These are phyloP conservation scores for Icerya purchasi DNA, from an alignment of 2,888 invertebrate genomes.

Conservation along the genomic window DNA sequence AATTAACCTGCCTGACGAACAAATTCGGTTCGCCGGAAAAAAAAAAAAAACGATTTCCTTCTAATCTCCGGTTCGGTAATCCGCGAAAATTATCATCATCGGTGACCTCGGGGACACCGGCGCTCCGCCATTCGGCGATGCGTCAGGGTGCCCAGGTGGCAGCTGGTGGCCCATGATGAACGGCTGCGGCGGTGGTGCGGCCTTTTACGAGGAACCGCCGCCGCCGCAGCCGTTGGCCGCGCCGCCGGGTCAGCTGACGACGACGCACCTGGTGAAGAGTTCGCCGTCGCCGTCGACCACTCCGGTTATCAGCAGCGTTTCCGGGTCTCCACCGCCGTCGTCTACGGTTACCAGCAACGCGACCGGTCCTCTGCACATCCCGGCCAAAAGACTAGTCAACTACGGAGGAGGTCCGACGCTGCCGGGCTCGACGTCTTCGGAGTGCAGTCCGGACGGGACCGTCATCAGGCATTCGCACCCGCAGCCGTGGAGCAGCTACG, in stretches of 20 bases:
- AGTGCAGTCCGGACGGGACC: slow-evolving; percentile 33
- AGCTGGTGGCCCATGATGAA: slow-evolving; percentile 71
- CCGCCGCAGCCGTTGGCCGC: slow-evolving; percentile 32
- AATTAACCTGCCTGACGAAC: background rate
- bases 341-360: slow-evolving; percentile 35
- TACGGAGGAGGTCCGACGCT: slow-evolving; percentile 32
- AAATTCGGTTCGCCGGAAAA: slow-evolving; percentile 5
- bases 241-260: slow-evolving; percentile 33
- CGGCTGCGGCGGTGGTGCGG: slow-evolving; percentile 32
- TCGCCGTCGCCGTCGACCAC: slow-evolving; percentile 41
- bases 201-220: slow-evolving; percentile 47
- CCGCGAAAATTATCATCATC: slow-evolving; percentile 32
- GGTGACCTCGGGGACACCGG: slow-evolving; percentile 27
- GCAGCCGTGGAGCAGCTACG: slow-evolving; percentile 48
- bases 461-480: slow-evolving; percentile 50
- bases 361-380: slow-evolving; percentile 63
- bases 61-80: slow-evolving; percentile 40
- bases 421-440: slow-evolving; percentile 37
- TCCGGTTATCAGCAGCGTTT: slow-evolving; percentile 33
- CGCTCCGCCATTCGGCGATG: slow-evolving; percentile 48
- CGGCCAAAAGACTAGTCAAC: slow-evolving; percentile 51
- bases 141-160: slow-evolving; percentile 43
- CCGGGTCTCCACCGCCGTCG: slow-evolving; percentile 41
- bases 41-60: slow-evolving; percentile 11
- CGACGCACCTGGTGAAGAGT: slow-evolving; percentile 29